These are phyloP conservation scores for Ephialtes manifestator DNA, from an alignment of 2,888 invertebrate genomes.

Conservation along the genomic window DNA sequence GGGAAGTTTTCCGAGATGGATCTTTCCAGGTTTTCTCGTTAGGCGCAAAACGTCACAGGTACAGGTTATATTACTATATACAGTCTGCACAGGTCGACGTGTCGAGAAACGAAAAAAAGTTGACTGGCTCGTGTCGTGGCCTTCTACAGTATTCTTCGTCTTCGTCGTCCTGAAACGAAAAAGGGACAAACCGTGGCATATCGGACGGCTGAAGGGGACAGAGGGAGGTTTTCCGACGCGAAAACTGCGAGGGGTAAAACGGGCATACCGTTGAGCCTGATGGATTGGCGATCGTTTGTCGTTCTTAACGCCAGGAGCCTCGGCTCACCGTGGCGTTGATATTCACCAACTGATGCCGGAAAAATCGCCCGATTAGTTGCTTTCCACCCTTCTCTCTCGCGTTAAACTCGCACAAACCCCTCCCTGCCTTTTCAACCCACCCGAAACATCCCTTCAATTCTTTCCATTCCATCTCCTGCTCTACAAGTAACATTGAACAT, in stretches of 20 bases:
- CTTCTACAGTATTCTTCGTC: constrained; percentile 25
- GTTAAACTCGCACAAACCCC: constrained; percentile 31
- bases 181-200: constrained; percentile 67
- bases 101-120: constrained; percentile 54
- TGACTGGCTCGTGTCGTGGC: constrained; percentile 31
- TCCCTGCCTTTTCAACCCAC: background rate
- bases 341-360: constrained; percentile 86
- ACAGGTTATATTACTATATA: constrained; percentile 11
- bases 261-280: constrained; percentile 83
- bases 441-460: constrained; percentile 65
- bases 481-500: constrained; percentile 9
- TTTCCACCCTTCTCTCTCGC: constrained; percentile 60
- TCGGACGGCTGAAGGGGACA: constrained; percentile 47
- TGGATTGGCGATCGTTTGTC: constrained; percentile 86
- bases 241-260: constrained; percentile 56
- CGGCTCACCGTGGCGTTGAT: constrained; percentile 81
- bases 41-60: background rate
- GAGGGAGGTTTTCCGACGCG: constrained; percentile 55
- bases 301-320: constrained; percentile 83
- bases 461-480: constrained; percentile 39
- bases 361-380: constrained; percentile 85
- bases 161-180: constrained; percentile 55
- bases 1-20: constrained; percentile 19
- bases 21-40: constrained; percentile 18
- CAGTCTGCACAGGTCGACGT: constrained; percentile 15